Evolutionary conservation across 2,888 invertebrate species (phyloP).

Genomic region (Trachelus iudaicus): DNA sequence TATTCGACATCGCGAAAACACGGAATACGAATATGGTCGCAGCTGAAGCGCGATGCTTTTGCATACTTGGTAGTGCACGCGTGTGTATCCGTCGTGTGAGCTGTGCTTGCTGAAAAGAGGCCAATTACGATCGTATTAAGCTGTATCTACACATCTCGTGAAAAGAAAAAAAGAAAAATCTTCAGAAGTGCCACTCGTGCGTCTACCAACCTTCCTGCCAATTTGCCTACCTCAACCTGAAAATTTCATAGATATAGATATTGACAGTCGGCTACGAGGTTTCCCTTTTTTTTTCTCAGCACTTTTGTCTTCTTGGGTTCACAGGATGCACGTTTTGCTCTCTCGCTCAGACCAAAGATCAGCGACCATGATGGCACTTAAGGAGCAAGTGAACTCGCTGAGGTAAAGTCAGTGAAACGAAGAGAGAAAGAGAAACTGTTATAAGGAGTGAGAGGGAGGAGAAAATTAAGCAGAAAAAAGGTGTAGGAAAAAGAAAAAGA

Average conservation of each 20-base stretch:
- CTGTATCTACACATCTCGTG: background rate
- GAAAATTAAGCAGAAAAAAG: background rate
- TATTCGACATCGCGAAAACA: background rate
- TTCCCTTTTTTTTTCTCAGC: background rate
- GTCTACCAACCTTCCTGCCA: constrained; percentile 17
- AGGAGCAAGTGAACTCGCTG: background rate
- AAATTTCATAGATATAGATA: background rate
- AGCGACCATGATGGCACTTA: background rate
- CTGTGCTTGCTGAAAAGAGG: constrained; percentile 18
- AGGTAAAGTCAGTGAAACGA: background rate
- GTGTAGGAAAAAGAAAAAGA: constrained; percentile 8
- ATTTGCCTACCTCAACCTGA: background rate
- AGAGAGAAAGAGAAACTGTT: constrained; percentile 16
- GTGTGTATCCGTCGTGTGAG: constrained; percentile 39
- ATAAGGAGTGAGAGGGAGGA: constrained; percentile 20
- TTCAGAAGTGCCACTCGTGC: constrained; percentile 20
- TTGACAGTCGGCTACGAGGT: background rate
- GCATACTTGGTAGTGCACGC: constrained; percentile 9
- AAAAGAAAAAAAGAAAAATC: constrained; percentile 28
- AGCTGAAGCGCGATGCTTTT: background rate
- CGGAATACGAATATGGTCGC: background rate
- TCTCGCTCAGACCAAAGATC: background rate
- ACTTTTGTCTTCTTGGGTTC: background rate
- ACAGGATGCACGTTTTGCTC: background rate
- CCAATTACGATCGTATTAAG: constrained; percentile 39